Evolutionary conservation across 2,113 vertebrate genomes (phyloP).

Genomic region (Synodontis membranacea): DNA sequence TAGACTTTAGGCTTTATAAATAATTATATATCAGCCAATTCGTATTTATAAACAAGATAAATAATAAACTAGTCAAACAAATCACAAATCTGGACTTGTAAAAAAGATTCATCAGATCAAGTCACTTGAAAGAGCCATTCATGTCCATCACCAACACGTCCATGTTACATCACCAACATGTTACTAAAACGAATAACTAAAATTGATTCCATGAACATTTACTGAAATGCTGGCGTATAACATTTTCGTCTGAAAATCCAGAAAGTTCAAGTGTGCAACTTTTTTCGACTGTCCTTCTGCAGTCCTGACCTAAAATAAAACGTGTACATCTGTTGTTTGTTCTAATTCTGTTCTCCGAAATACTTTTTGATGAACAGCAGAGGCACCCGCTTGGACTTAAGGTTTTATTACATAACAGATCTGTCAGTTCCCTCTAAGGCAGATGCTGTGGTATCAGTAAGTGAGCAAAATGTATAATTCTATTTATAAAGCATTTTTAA

Average conservation of each 20-base stretch:
- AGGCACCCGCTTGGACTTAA: neutral
- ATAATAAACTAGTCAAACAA: neutral
- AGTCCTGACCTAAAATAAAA: neutral
- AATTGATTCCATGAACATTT: neutral
- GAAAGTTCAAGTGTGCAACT: slow-evolving; percentile 13
- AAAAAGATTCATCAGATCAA: neutral
- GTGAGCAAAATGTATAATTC: neutral
- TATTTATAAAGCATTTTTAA: neutral
- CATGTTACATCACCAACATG: too few species aligned
- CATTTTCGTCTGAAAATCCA: neutral
- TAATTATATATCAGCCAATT: neutral
- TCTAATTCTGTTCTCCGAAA: slow-evolving; percentile 7
- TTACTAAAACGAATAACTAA: too few species aligned
- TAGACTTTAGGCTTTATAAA: neutral
- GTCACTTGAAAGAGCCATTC: neutral
- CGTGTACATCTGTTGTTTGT: neutral
- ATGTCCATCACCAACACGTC: neutral
- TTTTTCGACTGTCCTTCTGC: neutral
- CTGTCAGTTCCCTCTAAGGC: neutral
- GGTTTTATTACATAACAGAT: slow-evolving; percentile 23
- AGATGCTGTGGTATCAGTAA: neutral
- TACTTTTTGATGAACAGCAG: neutral
- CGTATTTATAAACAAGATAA: neutral
- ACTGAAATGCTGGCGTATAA: neutral
- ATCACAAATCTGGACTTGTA: neutral